Percentiles rank a stretch among this genome's conserved stretches.
Conservation (phyloP, 2,113 vertebrate species). For the Tapirus terrestris region DNA sequence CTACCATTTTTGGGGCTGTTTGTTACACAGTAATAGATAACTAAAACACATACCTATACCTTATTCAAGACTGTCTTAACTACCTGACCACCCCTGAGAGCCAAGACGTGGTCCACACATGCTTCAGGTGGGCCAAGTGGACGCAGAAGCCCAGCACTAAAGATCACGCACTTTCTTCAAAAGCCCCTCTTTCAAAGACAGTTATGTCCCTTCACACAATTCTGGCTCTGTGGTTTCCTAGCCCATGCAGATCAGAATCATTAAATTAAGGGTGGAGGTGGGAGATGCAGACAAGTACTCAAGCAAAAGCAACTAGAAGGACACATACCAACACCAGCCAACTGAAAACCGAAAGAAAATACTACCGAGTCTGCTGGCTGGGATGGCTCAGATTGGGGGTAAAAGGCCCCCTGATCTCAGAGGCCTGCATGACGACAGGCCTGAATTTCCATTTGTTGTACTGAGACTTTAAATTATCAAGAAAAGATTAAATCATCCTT, state of each 20-base stretch:
- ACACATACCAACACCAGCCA: neutral
- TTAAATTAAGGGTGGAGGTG: neutral
- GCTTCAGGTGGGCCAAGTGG: neutral
- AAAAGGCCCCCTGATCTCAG: neutral
- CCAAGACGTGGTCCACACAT: neutral
- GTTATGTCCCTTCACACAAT: neutral
- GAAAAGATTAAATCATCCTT: slow-evolving; percentile 4
- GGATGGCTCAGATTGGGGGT: neutral
- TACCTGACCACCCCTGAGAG: neutral
- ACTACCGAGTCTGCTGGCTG: neutral
- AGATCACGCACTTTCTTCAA: neutral
- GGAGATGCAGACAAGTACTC: neutral
- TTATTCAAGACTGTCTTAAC: neutral
- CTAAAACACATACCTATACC: neutral
- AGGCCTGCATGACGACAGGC: neutral
- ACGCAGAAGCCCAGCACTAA: neutral
- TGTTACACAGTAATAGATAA: neutral
- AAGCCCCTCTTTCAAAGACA: neutral
- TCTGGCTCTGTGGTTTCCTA: neutral
- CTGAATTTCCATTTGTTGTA: neutral
- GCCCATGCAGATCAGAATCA: neutral
- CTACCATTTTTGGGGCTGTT: neutral
- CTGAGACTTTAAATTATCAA: neutral
- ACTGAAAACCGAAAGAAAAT: neutral
- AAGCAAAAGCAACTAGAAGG: neutral